Percentiles rank a stretch among this genome's conserved stretches.
Conservation (phyloP, 2,888 invertebrate species). For the Andricus curvator region DNA sequence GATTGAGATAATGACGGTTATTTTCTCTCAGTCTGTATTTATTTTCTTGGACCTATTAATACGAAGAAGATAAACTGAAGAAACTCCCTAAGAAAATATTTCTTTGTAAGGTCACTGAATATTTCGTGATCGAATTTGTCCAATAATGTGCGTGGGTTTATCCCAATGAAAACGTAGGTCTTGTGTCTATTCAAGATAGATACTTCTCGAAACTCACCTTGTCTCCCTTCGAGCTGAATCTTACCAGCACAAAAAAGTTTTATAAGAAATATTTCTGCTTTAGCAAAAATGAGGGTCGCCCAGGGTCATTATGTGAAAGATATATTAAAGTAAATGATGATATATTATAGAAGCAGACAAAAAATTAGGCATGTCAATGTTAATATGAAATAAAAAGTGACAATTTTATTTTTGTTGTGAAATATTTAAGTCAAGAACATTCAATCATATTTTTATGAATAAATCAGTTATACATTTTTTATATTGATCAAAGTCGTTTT, state of each 20-base stretch:
- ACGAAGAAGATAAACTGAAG: not conserved
- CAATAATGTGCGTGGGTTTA: slow-evolving; percentile 4
- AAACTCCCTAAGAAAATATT: slow-evolving; percentile 8
- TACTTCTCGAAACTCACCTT: not conserved
- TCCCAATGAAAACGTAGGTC: not conserved
- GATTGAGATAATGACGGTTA: not conserved
- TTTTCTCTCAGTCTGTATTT: not conserved
- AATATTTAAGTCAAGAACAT: not conserved
- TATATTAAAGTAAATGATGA: not conserved
- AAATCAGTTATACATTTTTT: not conserved
- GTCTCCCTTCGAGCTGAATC: not conserved
- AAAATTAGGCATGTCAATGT: not conserved
- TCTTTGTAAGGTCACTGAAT: not conserved
- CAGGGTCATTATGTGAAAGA: not conserved
- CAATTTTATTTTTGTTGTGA: not conserved
- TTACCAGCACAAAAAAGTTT: not conserved
- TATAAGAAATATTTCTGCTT: not conserved
- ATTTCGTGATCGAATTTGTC: not conserved
- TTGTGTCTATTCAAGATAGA: not conserved
- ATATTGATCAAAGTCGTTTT: not conserved
- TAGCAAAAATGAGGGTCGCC: not conserved
- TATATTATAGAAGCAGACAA: not conserved
- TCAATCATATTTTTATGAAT: not conserved
- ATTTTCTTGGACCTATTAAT: not conserved
- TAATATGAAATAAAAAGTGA: too few relatives aligned